Base-by-base conservation (phyloP, 2,888 invertebrate genomes). In the Agriopis leucophaearia region DNA sequence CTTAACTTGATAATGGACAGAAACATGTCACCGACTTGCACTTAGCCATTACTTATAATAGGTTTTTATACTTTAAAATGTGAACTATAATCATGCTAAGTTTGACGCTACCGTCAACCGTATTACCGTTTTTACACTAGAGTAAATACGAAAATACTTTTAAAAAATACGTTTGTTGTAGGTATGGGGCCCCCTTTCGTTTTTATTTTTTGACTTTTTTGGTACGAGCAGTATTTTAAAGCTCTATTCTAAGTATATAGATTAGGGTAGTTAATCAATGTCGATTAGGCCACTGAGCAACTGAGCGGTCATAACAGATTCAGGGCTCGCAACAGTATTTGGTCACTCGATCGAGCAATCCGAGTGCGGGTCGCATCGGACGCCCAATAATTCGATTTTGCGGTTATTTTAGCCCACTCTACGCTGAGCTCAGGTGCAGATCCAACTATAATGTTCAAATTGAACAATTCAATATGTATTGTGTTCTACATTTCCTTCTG, bases 361-460 rank as follows among this genome's bases (percentile, higher is more conserved):
- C 76, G 76, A 81, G 81, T 84, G 82, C 81, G 86, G 82, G 82
- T 83, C 78, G 81, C 83, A 87, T 84, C 87, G 88, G 87, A 88
- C 87, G 81, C 82, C 82, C 86, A 89, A 88, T 92, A 90, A 92
- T 89, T 91, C 90, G 89, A 91, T 92, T 91, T 89, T 83, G 88
- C 85, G 92, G 92, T 89, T 88, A 90, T 91, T 92, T 89, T 86
- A 89, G 86, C 86, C 84, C 85, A 85, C 84, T 78, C 81, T 80
- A 81, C 79, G 75, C 72, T 78, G 81, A 86, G 74, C 86, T 82
- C 92, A 93, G 92, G 90, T 92, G 88, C 80, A 66, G 75, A 73
- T 78, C 73, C 78, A 78, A 81, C 85, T 84, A 82, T 85, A 86
- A 87, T 88, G 85, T 88, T 87, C 84, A 84, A 84, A 84, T 81